A percentile compares a stretch with the other conserved stretches of the same genome.
These are phyloP conservation scores for Chelonoidis abingdonii DNA, from an alignment of 2,113 vertebrate species.

Conservation along the genomic window DNA sequence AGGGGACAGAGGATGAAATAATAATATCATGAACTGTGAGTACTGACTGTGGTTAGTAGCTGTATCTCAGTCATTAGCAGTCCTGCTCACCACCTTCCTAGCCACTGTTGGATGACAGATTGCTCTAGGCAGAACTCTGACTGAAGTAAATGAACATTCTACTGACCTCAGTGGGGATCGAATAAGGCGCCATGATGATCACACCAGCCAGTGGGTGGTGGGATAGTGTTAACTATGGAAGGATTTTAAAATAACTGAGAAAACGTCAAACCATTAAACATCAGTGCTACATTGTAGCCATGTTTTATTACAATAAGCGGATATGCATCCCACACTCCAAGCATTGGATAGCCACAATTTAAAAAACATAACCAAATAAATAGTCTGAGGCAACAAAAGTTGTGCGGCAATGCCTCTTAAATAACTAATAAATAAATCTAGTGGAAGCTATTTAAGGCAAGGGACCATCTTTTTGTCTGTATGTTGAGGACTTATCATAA, in stretches of 20 bases:
- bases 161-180: too few relatives aligned
- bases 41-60: too few relatives aligned
- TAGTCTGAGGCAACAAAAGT: background rate
- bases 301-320: background rate
- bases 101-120: too few relatives aligned
- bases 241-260: background rate
- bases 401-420: background rate
- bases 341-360: background rate
- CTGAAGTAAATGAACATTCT: too few relatives aligned
- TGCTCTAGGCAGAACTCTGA: too few relatives aligned
- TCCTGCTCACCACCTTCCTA: too few relatives aligned
- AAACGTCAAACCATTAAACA: background rate
- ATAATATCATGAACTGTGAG: too few relatives aligned
- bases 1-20: background rate
- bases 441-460: background rate
- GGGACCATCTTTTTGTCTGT: background rate
- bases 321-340: background rate
- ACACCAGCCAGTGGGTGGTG: too few relatives aligned
- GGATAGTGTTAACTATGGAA: background rate
- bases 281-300: background rate
- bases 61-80: too few relatives aligned
- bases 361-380: background rate
- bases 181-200: too few relatives aligned
- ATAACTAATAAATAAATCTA: background rate
- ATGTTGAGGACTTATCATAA: background rate